Base-by-base conservation (phyloP, 2,113 vertebrate species). In the Paramormyrops kingsleyae region DNA sequence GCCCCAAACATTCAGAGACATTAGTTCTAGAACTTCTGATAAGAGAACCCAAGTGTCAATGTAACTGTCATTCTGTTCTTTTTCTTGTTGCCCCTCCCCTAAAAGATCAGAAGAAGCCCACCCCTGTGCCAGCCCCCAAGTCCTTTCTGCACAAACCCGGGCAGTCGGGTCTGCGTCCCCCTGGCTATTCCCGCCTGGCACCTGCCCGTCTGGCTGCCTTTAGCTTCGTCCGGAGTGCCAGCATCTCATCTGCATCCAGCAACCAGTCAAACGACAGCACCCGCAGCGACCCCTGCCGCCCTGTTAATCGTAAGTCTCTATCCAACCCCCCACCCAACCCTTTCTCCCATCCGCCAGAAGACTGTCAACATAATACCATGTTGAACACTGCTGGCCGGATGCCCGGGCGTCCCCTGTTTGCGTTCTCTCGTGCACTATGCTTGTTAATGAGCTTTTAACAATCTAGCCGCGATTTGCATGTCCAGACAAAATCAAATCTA, bases 221-320 rank as follows among this genome's bases (percentile, higher is more conserved):
- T 35, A 98, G 98, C 83, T 99, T 99, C 12, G 96, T 99, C 90
- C 95, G 98, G 88, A 99, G 97, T 92, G 98, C 98, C 91, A 99
- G 98, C 0, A 96, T 98, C 50, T 98, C 98, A 4, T 99, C 98
- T 0, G 97, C 96, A 49, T 97, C 98, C 93, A 99, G 98, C 52
- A 97, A 95, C 92, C 97, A 98, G 90, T 97, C 98, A 0, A 95
- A 91, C 0, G 98, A 99, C 92, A 98, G 97, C 19, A 17, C 93
- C 0, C 97, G 96, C 90, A 96, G 96, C 0, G 98, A 99, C 92
- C 96, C 96, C 89, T 96, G 94, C 95, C 96, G 95, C 86, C 94
- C 96, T 9, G 77, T 94, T n/a, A 96, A 96, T 90, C 95, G 98
- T 99, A 95, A 99, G 98, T 97, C 17, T 39, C 50, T 44, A 19